Base-by-base conservation (phyloP, 2,797 vertebrate species). In the Hydrocynus forskahlii region DNA sequence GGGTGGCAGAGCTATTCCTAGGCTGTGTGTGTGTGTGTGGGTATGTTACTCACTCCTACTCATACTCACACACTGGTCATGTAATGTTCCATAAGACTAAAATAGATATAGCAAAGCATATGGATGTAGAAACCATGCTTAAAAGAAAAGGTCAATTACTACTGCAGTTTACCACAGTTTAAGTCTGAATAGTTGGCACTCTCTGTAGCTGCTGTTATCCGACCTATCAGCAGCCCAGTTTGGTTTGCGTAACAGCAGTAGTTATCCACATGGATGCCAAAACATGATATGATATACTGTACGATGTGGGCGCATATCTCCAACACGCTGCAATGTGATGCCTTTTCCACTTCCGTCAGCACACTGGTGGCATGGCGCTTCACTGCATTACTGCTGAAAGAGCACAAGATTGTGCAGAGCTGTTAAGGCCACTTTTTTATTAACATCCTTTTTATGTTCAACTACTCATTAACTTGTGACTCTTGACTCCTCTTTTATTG, bases 281-380 rank as follows among this genome's bases (percentile, higher is more conserved):
- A 83, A 91, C 71, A 25, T 75, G 85, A 90, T 80, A 66, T 21
- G 75, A 40, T 67, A 38, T 62, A 62, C 40, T 21, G 76, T 60
- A 60, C 23, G 29, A 25, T 67, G 62, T 73, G 38, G 4, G 68
- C 23, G 59, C 45, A 72, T 68, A 67, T 57, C 43, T 77, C 29
- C 50, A 64, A 55, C 75, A 48, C 23, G 40, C 13, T 78, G 64
- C 70, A 71, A 76, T 79, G 10, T 55, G 73, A 76, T 67, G 3
- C 29, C 43, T 83, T 87, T 89, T 89, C 74, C 81, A 70, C 50
- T 81, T 19, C n/a, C 81, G 77, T 91, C 89, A 90, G 89, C 87
- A 86, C 55, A 23, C 29, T 75, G 64, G 14, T 50, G 66, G 35
- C 50, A 40, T 35, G 17, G 7, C 54, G 52, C 21, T 79, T 9